Conservation (phyloP, 2,113 vertebrate genomes). For the Percopsis transmontana region DNA sequence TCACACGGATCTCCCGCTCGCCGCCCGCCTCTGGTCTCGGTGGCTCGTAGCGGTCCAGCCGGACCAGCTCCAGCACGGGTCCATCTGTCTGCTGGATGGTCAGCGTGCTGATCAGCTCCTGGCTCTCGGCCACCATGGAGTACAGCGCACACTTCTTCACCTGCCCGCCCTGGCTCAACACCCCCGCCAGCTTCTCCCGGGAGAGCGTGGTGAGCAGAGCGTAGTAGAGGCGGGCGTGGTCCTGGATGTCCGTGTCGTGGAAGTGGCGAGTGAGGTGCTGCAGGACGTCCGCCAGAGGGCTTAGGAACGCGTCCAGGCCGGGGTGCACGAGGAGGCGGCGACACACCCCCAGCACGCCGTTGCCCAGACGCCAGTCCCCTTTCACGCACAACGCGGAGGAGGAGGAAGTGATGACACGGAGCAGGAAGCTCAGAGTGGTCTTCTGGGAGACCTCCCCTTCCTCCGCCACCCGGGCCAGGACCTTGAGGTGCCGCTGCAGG, state of each 20-base stretch:
- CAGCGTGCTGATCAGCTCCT: conserved; percentile 74
- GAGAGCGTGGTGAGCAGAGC: conserved; percentile 84
- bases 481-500: conserved; percentile 81
- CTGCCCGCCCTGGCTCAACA: conserved; percentile 68
- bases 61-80: conserved; percentile 63
- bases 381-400: conserved; percentile 60
- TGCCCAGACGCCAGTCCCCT: conserved; percentile 80
- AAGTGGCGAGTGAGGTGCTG: conserved; percentile 76
- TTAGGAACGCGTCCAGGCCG: conserved; percentile 63
- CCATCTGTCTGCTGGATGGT: conserved; percentile 73
- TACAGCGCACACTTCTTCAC: conserved; percentile 77
- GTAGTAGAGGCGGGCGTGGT: conserved; percentile 87
- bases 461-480: conserved; percentile 78
- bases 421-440: conserved; percentile 74
- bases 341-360: conserved; percentile 79
- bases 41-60: not conserved
- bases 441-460: conserved; percentile 72
- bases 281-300: conserved; percentile 78
- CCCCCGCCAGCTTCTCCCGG: conserved; percentile 75
- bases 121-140: conserved; percentile 80
- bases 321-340: conserved; percentile 78
- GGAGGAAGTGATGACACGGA: conserved; percentile 56
- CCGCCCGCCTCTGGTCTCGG: not conserved
- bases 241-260: conserved; percentile 82
- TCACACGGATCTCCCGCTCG: rapidly evolving